Evolutionary conservation across 2,113 vertebrate species (phyloP), one percentile per base, ranked within the genome.

Genomic region (Ceyx margarethae): DNA sequence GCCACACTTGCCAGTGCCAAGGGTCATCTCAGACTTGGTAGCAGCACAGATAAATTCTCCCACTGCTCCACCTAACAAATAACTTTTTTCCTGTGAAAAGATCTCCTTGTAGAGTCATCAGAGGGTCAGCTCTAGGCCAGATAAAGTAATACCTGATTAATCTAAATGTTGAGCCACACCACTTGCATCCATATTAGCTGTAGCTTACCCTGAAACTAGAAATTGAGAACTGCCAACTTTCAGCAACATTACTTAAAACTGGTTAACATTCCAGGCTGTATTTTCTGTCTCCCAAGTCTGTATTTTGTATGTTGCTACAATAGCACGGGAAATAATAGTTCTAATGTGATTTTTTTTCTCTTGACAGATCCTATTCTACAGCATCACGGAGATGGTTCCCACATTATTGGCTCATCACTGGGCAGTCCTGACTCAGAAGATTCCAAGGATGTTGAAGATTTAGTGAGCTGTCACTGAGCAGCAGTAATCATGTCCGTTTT

Each of bases 291-390:
- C 13, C 3, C 17, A 18, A 40, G 13, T 53, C 33, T 64, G 17
- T 85, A 4, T 69, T 89, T 90, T 62, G 1, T 29, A 15, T 45
- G 48, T 71, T 75, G 7, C 62, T 85, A 5, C 0, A 77, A 46
- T 37, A n/a, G 11, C 53, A 51, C 46, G 31, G 66, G 51, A 85
- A 92, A 2, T 78, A 77, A 35, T 42, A 60, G 31, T 84, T 94
- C 20, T 92, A 40, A 84, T 48, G 53, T 43, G 29, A 65, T 76
- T 2, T 67, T 15, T 33, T 95, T 37, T 95, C 84, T 90, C 57
- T 50, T 97, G 96, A 48, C 97, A 99, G 99, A 99, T 98, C 99
- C 99, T 31, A 99, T 99, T 96, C 95, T 99, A 25, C 98, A 99
- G 50, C 98, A 99, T 91, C 99, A 99, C 53, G 98, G 95, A 82